Percentiles rank a stretch among this genome's conserved stretches.
Conservation (phyloP, 2,888 invertebrate genomes). For the Papilio elwesi region DNA sequence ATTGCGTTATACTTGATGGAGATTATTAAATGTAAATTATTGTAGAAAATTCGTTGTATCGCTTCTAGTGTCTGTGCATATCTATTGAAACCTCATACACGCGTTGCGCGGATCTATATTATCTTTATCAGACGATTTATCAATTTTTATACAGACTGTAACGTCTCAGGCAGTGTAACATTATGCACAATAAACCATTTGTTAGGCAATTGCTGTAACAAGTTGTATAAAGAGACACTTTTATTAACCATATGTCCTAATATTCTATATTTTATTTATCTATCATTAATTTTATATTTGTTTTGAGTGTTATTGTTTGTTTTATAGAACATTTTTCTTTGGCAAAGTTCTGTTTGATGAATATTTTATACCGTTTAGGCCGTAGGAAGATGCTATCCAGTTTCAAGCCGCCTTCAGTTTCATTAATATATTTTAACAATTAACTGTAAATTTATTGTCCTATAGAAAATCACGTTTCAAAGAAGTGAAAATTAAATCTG, state of each 20-base stretch:
- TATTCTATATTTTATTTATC: slow-evolving; percentile 35
- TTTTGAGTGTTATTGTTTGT: slow-evolving; percentile 31
- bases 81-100: slow-evolving; percentile 19
- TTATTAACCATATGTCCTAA: slow-evolving; percentile 40
- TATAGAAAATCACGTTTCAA: too few relatives aligned
- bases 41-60: slow-evolving; percentile 32
- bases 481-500: too few relatives aligned
- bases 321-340: slow-evolving; percentile 21
- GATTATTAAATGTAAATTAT: too few relatives aligned
- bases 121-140: slow-evolving; percentile 74
- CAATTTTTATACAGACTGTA: slow-evolving; percentile 59
- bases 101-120: slow-evolving; percentile 54
- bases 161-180: slow-evolving; percentile 46
- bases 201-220: slow-evolving; percentile 49
- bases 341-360: neutral
- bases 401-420: too few relatives aligned
- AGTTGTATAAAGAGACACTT: slow-evolving; percentile 48
- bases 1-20: too few relatives aligned
- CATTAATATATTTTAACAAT: too few relatives aligned
- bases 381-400: too few relatives aligned
- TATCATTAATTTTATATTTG: slow-evolving; percentile 33
- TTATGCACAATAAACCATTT: slow-evolving; percentile 46
- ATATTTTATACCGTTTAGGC: neutral
- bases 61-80: slow-evolving; percentile 49
- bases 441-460: too few relatives aligned